phyloP scores from a whole-genome alignment of 1,140 invertebrate species.

The Augochlora pura region DNA sequence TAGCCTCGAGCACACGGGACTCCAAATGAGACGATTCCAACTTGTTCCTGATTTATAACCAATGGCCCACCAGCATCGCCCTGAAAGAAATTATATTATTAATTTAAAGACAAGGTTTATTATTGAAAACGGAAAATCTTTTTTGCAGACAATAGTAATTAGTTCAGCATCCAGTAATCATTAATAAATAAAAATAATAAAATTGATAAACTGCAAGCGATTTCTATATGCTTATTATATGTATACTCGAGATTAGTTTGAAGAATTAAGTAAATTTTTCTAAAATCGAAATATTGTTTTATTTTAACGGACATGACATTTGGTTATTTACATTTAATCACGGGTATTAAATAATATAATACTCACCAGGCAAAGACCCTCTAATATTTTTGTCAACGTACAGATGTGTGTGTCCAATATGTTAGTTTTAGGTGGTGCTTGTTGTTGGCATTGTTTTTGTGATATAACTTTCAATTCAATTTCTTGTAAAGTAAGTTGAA shows the following conservation, averaged over 20 bases:
- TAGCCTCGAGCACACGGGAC: not conserved
- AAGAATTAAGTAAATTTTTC: too few species aligned
- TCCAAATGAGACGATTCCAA: not conserved
- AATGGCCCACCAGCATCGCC: not conserved
- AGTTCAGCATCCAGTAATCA: too few species aligned
- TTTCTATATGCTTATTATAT: too few species aligned
- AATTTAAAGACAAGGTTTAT: not conserved
- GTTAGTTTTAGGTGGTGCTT: too few species aligned
- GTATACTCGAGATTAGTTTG: too few species aligned
- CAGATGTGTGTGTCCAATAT: not conserved
- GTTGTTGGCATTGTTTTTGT: not conserved
- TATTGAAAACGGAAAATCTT: not conserved
- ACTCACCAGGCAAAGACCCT: not conserved
- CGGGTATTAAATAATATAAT: not conserved
- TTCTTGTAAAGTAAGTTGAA: not conserved
- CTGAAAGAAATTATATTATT: not conserved
- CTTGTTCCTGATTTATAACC: not conserved
- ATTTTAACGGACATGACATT: too few species aligned
- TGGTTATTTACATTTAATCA: too few species aligned
- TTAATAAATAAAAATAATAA: too few species aligned
- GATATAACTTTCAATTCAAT: not conserved
- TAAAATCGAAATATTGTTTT: too few species aligned
- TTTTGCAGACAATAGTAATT: not conserved
- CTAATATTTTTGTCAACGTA: not conserved
- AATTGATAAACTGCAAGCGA: too few species aligned